phyloP scores from a whole-genome alignment of 2,113 vertebrate genomes.

The Pseudopipra pipra region DNA sequence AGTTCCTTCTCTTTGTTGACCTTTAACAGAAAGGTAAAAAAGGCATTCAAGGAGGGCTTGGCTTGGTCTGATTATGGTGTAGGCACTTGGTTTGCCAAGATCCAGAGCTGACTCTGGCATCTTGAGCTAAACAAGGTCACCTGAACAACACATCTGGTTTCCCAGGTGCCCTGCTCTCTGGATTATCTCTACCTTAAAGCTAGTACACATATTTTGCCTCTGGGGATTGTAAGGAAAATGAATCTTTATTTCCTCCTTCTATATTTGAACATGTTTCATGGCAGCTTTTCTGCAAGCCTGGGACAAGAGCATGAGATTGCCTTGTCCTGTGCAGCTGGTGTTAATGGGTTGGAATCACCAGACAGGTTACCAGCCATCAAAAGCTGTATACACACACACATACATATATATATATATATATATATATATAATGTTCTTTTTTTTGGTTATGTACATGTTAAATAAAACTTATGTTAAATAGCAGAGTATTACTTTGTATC shows the following conservation, averaged over 20 bases:
- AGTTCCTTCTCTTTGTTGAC: neutral
- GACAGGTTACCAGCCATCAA: neutral
- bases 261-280: neutral
- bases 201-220: neutral
- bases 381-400: neutral
- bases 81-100: neutral
- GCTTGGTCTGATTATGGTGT: neutral
- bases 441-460: constrained; percentile 68
- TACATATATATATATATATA: neutral
- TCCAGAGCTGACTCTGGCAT: neutral
- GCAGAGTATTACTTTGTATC: constrained; percentile 50
- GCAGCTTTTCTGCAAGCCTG: neutral
- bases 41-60: neutral
- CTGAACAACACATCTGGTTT: neutral
- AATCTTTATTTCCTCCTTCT: neutral
- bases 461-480: constrained; percentile 74
- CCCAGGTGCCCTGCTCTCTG: neutral
- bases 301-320: neutral
- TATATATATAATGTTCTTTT: neutral
- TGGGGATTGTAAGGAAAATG: neutral
- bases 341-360: neutral
- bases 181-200: neutral
- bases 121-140: neutral
- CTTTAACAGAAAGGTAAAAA: constrained; percentile 30
- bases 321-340: neutral